Conservation (phyloP, 1,140 invertebrate genomes). For the Caenorhabditis latens region DNA sequence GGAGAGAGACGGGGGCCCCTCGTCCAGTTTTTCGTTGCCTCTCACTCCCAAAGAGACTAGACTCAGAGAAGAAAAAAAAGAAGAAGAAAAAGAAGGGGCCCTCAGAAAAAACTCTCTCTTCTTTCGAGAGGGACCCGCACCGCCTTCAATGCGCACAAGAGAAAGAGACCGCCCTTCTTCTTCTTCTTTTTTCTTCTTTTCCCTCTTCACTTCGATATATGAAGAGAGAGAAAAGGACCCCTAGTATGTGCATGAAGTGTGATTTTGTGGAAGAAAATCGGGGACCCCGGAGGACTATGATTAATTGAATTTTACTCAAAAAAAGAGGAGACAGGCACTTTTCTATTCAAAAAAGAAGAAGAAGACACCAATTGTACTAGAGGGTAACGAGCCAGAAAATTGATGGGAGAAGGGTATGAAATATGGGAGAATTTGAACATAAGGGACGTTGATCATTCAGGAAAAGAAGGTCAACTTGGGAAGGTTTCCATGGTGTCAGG, state of each 20-base stretch:
- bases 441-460: background rate
- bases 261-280: slow-evolving; percentile 5
- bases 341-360: background rate
- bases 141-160: background rate
- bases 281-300: background rate
- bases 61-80: background rate
- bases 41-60: too few species aligned
- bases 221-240: background rate
- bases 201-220: slow-evolving; percentile 9
- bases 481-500: too few species aligned
- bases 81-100: slow-evolving; percentile 5
- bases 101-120: background rate
- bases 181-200: slow-evolving; percentile 3
- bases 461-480: background rate
- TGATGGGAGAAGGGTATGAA: background rate
- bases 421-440: background rate
- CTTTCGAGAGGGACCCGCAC: background rate
- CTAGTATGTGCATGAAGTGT: background rate
- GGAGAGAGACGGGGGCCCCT: background rate
- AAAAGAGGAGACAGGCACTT: background rate
- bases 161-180: background rate
- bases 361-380: background rate
- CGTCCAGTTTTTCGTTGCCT: too few species aligned
- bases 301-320: slow-evolving; percentile 19
- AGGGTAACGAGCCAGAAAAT: background rate